Base-by-base conservation (phyloP, 2,888 invertebrate genomes). In the Pandemis heparana region DNA sequence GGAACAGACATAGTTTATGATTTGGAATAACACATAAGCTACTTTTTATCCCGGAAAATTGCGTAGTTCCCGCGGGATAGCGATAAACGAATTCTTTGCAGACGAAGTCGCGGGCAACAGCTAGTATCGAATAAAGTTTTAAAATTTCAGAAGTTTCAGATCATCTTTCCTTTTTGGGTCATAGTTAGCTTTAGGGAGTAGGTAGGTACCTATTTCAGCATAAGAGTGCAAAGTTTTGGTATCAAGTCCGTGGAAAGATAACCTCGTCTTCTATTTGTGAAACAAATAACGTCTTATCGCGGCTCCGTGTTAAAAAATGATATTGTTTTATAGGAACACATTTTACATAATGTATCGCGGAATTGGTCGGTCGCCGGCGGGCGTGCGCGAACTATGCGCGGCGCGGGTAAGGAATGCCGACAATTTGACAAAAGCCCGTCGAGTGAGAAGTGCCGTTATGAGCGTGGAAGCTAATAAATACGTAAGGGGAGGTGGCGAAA, bases 381-480 rank as follows among this genome's bases (percentile, higher is more conserved):
- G 87, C 85, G 86, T 80, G 85, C n/a, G 83, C 79, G 84, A 88
- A 87, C 87, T 88, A 90, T 89, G 89, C 85, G 80, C 81, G 87
- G 85, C 84, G 79, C 85, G 87, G 76, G 82, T 80, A 80, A 78
- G 89, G 91, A 89, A 92, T 91, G 90, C 86, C 85, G 85, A 87
- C 89, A 87, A 92, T 92, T 92, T 89, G 85, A 86, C 89, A 89
- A 89, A 89, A 89, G 87, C 86, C 85, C 88, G 83, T 86, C 79
- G 84, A 92, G 86, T 90, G 90, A 90, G 91, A 90, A 89, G 86
- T 82, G 80, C 86, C 85, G 85, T 86, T 90, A 91, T 91, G 90
- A 89, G 87, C 86, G 87, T 85, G 84, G 87, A 88, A 84, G 87
- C 90, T 90, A 90, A 92, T 90, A 92, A 91, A 92, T 91, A 89